Evolutionary conservation across 2,113 vertebrate species (phyloP).

Genomic region (Nettapus auritus): DNA sequence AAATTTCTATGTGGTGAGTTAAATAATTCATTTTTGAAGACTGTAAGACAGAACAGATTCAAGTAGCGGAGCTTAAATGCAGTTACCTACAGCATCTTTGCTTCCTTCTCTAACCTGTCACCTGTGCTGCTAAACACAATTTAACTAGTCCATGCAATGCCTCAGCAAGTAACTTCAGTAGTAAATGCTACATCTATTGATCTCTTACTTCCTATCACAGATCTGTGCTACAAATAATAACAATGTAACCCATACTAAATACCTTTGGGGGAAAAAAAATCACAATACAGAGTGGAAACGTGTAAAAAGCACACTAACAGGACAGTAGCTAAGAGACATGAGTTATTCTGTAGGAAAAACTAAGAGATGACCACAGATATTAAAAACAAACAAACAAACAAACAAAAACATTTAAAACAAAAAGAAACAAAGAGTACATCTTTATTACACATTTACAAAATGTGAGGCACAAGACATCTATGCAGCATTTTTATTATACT

Average conservation of each 20-base stretch:
- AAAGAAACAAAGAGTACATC: neutral
- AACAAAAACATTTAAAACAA: neutral
- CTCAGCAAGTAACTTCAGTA: neutral
- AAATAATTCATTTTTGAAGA: neutral
- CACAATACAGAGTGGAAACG: neutral
- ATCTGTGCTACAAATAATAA: neutral
- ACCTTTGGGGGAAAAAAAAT: neutral
- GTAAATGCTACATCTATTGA: neutral
- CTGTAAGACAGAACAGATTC: neutral
- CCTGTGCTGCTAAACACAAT: neutral
- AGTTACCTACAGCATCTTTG: neutral
- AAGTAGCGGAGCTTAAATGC: neutral
- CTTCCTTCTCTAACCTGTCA: neutral
- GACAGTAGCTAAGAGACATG: neutral
- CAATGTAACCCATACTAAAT: neutral
- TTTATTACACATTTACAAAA: constrained; percentile 1
- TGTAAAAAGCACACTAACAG: neutral
- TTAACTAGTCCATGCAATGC: neutral
- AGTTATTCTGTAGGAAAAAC: neutral
- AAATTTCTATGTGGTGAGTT: neutral
- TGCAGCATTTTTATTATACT: neutral
- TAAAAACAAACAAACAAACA: neutral
- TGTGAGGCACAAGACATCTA: neutral
- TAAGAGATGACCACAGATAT: neutral
- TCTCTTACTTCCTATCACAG: neutral